These are phyloP conservation scores for Hozukius guyotensis DNA, from an alignment of 2,797 vertebrate genomes.

Conservation along the genomic window DNA sequence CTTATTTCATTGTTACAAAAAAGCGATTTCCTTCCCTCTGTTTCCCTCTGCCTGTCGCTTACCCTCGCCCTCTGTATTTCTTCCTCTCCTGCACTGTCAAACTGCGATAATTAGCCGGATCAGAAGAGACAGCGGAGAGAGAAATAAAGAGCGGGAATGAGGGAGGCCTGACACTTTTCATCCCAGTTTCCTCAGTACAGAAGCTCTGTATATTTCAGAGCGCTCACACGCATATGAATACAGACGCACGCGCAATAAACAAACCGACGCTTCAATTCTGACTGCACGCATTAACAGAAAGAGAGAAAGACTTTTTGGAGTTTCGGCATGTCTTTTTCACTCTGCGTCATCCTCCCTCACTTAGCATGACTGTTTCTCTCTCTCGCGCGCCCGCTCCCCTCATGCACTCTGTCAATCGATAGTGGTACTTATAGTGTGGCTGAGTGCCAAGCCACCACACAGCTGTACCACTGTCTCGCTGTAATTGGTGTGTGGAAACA, in stretches of 20 bases:
- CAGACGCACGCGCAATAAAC: slow-evolving; percentile 17
- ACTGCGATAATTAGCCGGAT: slow-evolving; percentile 78
- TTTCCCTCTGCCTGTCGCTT: slow-evolving; percentile 34
- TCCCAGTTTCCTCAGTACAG: slow-evolving; percentile 22
- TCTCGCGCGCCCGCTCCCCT: background rate
- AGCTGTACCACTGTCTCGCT: slow-evolving; percentile 68
- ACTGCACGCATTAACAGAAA: slow-evolving; percentile 10
- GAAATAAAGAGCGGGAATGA: slow-evolving; percentile 52
- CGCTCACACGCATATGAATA: background rate
- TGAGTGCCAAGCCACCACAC: slow-evolving; percentile 71
- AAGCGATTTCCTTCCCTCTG: slow-evolving; percentile 20
- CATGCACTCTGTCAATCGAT: slow-evolving; percentile 65
- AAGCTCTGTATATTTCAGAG: background rate
- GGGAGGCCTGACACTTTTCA: slow-evolving; percentile 64
- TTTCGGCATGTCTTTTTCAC: background rate
- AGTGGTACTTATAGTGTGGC: slow-evolving; percentile 74
- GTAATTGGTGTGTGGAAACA: slow-evolving; percentile 81
- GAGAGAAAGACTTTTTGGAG: slow-evolving; percentile 13
- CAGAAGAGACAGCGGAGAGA: slow-evolving; percentile 58
- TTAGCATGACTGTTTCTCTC: slow-evolving; percentile 29
- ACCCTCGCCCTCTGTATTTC: slow-evolving; percentile 32
- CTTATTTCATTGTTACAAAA: slow-evolving; percentile 43
- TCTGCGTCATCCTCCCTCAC: slow-evolving; percentile 29
- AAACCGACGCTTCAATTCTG: slow-evolving; percentile 19
- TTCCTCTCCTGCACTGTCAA: slow-evolving; percentile 60